A percentile compares a stretch with the other conserved stretches of the same genome.
Conservation (phyloP, 2,888 invertebrate genomes). For the Lithophane ornitopus region DNA sequence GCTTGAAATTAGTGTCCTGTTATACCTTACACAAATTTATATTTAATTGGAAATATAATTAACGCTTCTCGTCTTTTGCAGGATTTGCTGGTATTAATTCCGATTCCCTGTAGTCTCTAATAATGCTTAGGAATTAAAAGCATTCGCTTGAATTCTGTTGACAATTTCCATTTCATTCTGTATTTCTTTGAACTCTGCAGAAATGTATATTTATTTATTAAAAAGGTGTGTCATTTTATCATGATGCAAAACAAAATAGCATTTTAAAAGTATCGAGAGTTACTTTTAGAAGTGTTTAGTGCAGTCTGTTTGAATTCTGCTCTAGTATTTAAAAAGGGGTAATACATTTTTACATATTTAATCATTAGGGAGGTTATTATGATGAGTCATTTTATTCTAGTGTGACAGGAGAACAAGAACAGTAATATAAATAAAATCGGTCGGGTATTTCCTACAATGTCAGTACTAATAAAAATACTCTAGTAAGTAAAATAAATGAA, state of each 20-base stretch:
- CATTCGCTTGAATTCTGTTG: conserved; percentile 23
- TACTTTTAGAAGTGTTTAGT: background rate
- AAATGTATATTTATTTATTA: conserved; percentile 1
- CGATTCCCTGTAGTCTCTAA: conserved; percentile 11
- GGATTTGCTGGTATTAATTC: conserved; percentile 31
- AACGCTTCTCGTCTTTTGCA: conserved; percentile 18
- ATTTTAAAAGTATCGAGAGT: background rate
- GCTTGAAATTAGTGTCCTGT: conserved; percentile 6
- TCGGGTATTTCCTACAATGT: too few species aligned
- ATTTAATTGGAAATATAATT: conserved; percentile 40
- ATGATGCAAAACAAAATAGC: background rate
- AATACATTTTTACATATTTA: too few species aligned
- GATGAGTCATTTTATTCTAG: too few species aligned
- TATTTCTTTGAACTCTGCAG: background rate
- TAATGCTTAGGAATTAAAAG: conserved; percentile 27
- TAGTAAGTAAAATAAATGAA: too few species aligned
- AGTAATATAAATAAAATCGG: too few species aligned
- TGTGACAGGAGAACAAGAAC: too few species aligned
- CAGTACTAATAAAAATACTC: too few species aligned
- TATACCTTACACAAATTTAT: background rate
- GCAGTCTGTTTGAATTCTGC: background rate
- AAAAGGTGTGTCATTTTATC: background rate
- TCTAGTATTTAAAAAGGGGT: background rate
- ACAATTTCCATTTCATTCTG: conserved; percentile 10
- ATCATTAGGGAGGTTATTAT: too few species aligned